These are phyloP conservation scores for Aleiodes testaceus DNA, from an alignment of 2,888 invertebrate species.

Conservation along the genomic window DNA sequence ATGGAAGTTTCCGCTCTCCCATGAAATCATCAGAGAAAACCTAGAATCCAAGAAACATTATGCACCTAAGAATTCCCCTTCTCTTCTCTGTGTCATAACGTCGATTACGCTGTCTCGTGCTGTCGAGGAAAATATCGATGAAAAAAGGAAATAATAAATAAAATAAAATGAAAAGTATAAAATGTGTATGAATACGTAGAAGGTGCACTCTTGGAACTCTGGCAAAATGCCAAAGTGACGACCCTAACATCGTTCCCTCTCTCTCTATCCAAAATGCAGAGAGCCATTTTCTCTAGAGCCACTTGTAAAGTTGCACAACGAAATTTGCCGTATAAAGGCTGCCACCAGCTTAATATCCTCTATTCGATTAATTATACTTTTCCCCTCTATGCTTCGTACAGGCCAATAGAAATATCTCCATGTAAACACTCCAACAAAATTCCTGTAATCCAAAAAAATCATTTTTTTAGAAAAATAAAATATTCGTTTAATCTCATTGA, in stretches of 20 bases:
- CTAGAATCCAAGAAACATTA: too few relatives aligned
- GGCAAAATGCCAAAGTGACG: slow-evolving; percentile 26
- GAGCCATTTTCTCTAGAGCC: slow-evolving; percentile 1
- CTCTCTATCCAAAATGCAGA: not conserved
- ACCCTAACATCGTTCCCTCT: slow-evolving; percentile 19
- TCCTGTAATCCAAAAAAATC: too few relatives aligned
- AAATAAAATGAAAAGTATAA: not conserved
- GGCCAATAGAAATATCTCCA: too few relatives aligned
- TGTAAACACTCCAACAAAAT: too few relatives aligned
- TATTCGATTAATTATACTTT: slow-evolving; percentile 22
- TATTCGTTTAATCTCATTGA: too few relatives aligned
- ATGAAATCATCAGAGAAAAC: too few relatives aligned
- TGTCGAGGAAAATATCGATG: not conserved
- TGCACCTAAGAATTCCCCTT: slow-evolving; percentile 10
- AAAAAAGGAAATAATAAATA: slow-evolving; percentile 3
- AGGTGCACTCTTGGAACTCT: slow-evolving; percentile 5
- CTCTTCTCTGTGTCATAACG: slow-evolving; percentile 28
- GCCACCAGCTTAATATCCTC: slow-evolving; percentile 12
- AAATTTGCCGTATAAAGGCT: slow-evolving; percentile 17
- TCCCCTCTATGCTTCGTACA: not conserved
- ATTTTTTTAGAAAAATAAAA: too few relatives aligned
- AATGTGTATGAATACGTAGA: slow-evolving; percentile 14
- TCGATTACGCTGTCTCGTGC: slow-evolving; percentile 41
- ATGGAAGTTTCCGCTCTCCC: too few relatives aligned
- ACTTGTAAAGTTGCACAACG: slow-evolving; percentile 8